Conservation (phyloP, 2,797 vertebrate species). For the Bucorvus abyssinicus region DNA sequence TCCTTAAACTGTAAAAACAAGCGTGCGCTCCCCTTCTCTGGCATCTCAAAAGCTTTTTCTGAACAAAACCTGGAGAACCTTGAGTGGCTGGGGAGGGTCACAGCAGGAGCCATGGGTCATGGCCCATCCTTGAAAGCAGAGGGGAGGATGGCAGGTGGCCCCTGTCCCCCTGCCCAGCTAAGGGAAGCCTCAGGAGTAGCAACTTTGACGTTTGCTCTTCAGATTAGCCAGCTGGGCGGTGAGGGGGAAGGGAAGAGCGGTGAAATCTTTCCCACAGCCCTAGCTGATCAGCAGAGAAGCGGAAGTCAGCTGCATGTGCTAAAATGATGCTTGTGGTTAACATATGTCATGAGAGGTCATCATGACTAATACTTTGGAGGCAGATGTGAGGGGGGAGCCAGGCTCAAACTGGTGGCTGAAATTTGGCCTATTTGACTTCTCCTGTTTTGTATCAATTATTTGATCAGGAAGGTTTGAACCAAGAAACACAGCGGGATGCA, state of each 20-base stretch:
- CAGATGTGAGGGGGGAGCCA: neutral
- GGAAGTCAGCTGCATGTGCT: neutral
- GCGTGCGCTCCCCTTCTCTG: rapidly evolving
- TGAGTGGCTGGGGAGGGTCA: neutral
- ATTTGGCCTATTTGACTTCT: neutral
- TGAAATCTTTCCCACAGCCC: neutral
- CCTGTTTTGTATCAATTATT: neutral
- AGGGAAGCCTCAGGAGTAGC: neutral
- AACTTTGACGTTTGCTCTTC: neutral
- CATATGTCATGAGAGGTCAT: neutral
- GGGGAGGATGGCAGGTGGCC: neutral
- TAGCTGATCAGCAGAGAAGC: neutral
- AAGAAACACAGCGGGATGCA: neutral
- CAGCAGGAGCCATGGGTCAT: rapidly evolving
- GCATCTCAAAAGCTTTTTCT: neutral
- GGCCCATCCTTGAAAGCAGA: neutral
- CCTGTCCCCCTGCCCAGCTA: neutral
- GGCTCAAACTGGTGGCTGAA: neutral
- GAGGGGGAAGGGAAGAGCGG: neutral
- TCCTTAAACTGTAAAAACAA: neutral
- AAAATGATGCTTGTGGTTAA: neutral
- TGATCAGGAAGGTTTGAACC: neutral
- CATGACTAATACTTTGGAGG: neutral
- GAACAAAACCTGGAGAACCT: neutral
- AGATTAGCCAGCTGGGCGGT: neutral